phyloP scores from a whole-genome alignment of 2,113 vertebrate genomes.

The Psephotus haematonotus region DNA sequence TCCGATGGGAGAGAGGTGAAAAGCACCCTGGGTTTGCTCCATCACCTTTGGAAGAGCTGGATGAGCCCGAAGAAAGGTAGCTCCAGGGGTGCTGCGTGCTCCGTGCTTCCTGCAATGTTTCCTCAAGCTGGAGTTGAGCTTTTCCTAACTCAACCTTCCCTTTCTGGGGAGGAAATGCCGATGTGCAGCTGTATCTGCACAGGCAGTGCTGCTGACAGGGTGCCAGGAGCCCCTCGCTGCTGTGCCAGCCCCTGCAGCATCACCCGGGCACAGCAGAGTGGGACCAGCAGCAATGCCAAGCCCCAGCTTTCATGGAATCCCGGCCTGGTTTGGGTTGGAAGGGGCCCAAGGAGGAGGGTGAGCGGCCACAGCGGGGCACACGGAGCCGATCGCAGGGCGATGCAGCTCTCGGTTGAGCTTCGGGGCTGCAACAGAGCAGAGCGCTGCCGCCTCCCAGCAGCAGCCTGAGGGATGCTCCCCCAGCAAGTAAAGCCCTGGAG shows the following conservation, averaged over 20 bases:
- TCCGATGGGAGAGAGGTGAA: background rate
- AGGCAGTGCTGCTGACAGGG: background rate
- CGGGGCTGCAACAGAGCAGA: rapidly evolving
- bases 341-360: background rate
- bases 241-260: background rate
- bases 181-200: background rate
- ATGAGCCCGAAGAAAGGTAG: no score
- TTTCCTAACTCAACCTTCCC: background rate
- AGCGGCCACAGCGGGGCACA: background rate
- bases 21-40: rapidly evolving
- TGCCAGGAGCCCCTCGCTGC: background rate
- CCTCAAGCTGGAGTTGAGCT: background rate
- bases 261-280: rapidly evolving
- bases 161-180: rapidly evolving
- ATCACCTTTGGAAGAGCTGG: background rate
- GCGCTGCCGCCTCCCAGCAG: rapidly evolving
- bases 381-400: rapidly evolving
- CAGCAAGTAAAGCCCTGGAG: background rate
- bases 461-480: background rate
- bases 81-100: background rate
- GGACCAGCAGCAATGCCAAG: rapidly evolving
- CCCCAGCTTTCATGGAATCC: background rate
- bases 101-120: background rate
- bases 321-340: background rate
- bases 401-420: background rate